Conservation (phyloP, 92 coral and sea anemone species). For the Muricea muricata region DNA sequence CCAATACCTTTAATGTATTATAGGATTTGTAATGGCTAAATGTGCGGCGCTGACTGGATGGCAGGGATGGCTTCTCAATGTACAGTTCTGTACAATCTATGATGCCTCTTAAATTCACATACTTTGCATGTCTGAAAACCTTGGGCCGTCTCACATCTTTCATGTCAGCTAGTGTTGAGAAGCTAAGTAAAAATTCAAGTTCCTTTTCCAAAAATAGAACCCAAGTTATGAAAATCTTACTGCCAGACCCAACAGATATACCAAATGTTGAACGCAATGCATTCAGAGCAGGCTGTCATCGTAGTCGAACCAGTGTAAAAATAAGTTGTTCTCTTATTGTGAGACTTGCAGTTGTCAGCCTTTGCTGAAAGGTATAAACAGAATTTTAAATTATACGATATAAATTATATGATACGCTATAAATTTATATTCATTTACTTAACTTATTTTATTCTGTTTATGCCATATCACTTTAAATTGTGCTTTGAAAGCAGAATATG, state of each 20-base stretch:
- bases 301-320: constrained; percentile 68
- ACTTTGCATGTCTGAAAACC: constrained; percentile 54
- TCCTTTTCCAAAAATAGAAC: constrained; percentile 71
- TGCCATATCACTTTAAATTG: too few species aligned
- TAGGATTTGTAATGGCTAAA: constrained; percentile 79
- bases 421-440: too few species aligned
- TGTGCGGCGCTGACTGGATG: constrained; percentile 76
- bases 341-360: constrained; percentile 34
- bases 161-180: constrained; percentile 65
- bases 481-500: too few species aligned
- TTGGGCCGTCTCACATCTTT: constrained; percentile 50
- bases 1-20: constrained; percentile 72
- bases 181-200: constrained; percentile 61
- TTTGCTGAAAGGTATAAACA: background rate
- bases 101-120: constrained; percentile 67
- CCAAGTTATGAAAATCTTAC: constrained; percentile 59
- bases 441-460: too few species aligned
- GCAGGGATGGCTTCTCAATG: constrained; percentile 73
- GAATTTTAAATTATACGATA: background rate
- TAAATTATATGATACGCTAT: too few species aligned
- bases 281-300: constrained; percentile 64
- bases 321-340: constrained; percentile 71
- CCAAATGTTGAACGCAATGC: constrained; percentile 65
- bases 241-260: constrained; percentile 33
- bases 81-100: constrained; percentile 80